Percentiles rank a stretch among this genome's conserved stretches.
Evolutionary conservation across 2,888 invertebrate genomes (phyloP).

Genomic region (Fissipunctia ypsillon): DNA sequence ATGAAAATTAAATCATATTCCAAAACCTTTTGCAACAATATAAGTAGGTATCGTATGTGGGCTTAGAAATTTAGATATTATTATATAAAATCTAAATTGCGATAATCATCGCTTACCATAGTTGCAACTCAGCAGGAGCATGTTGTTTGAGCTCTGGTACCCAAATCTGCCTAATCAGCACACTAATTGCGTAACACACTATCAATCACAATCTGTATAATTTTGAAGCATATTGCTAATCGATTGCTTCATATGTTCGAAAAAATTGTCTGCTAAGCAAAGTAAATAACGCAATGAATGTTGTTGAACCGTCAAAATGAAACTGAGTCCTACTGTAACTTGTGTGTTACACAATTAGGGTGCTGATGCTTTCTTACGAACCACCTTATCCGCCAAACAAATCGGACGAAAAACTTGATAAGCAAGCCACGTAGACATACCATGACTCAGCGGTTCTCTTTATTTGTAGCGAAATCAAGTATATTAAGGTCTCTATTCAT

Average conservation of each 20-base stretch:
- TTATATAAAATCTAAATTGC: background rate
- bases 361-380: background rate
- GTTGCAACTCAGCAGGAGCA: background rate
- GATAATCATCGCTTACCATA: background rate
- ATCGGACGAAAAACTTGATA: slow-evolving; percentile 9
- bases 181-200: too few species aligned
- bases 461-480: slow-evolving; percentile 30
- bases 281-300: too few species aligned
- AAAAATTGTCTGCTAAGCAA: too few species aligned
- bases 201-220: too few species aligned
- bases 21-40: background rate
- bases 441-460: slow-evolving; percentile 21
- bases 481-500: slow-evolving; percentile 51
- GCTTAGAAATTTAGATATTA: background rate
- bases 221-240: too few species aligned
- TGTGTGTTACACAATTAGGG: too few species aligned
- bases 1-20: too few species aligned
- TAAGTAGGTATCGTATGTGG: too few species aligned
- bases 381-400: background rate
- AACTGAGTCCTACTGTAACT: too few species aligned
- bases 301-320: too few species aligned
- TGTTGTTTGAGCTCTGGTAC: background rate
- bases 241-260: too few species aligned
- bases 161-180: background rate
- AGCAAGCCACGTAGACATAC: slow-evolving; percentile 25